These are phyloP conservation scores for Myotis myotis DNA, from an alignment of 2,797 vertebrate species.

Conservation along the genomic window DNA sequence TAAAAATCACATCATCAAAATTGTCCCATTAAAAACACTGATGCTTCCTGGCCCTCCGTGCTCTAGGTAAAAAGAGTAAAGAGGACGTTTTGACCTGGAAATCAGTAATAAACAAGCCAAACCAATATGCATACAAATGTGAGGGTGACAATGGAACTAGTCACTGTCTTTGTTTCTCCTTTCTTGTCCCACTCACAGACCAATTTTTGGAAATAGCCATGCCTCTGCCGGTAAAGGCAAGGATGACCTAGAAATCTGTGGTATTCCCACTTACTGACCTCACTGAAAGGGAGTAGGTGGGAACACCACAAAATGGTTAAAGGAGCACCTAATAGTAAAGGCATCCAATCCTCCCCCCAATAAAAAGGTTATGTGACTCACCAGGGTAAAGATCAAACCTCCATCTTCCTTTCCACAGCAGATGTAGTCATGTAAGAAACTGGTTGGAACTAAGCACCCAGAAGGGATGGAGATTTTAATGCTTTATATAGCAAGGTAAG, in stretches of 20 bases:
- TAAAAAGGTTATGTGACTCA: constrained; percentile 40
- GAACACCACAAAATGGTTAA: constrained; percentile 39
- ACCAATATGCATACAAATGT: background rate
- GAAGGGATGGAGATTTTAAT: background rate
- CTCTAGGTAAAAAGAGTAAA: background rate
- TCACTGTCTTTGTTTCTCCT: background rate
- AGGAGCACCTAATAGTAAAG: constrained; percentile 33
- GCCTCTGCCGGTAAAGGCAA: constrained; percentile 14
- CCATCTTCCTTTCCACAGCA: constrained; percentile 45
- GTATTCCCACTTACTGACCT: background rate
- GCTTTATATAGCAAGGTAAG: background rate
- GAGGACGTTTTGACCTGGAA: constrained; percentile 59
- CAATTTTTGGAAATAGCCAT: background rate
- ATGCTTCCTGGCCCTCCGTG: background rate
- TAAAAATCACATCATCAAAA: constrained; percentile 45
- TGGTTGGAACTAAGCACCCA: background rate
- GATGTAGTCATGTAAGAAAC: background rate
- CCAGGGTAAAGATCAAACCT: constrained; percentile 55
- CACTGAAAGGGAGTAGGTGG: constrained; percentile 35
- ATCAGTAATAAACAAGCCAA: constrained; percentile 20
- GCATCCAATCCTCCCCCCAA: background rate
- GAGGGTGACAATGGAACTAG: background rate
- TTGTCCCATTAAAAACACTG: constrained; percentile 47
- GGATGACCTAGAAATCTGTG: background rate
- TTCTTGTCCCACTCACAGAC: background rate